phyloP scores from a whole-genome alignment of 2,113 vertebrate genomes.

The Grallaria varia region DNA sequence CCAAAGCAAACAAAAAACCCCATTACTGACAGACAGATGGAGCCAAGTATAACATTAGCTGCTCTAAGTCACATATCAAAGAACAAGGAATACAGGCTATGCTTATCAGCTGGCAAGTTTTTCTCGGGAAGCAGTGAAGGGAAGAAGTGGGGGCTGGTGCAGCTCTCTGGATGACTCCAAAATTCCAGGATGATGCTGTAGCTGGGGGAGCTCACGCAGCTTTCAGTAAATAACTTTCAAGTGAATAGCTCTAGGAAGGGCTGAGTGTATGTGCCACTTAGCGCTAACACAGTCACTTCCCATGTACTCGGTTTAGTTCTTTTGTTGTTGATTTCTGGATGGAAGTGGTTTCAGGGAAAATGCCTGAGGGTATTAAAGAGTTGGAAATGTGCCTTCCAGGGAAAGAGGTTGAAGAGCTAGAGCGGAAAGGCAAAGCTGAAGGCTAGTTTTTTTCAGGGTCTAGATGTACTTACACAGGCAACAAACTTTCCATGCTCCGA shows the following conservation, averaged over 20 bases:
- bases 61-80: background rate
- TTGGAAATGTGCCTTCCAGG: conserved; percentile 24
- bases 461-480: background rate
- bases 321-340: conserved; percentile 37
- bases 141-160: background rate
- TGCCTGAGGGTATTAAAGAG: background rate
- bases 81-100: background rate
- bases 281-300: background rate
- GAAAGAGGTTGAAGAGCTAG: background rate
- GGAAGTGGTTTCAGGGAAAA: conserved; percentile 22
- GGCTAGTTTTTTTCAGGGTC: background rate
- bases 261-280: background rate
- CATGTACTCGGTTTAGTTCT: background rate
- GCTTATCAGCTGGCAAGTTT: conserved; percentile 29
- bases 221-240: conserved; percentile 23
- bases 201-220: background rate
- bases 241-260: background rate
- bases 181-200: conserved; percentile 48
- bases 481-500: background rate
- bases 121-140: background rate
- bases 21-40: background rate
- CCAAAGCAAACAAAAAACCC: background rate
- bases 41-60: conserved; percentile 34
- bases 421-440: background rate
- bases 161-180: background rate